Percentiles rank a stretch among this genome's conserved stretches.
Conservation (phyloP, 2,888 invertebrate genomes). For the Archips xylosteana region DNA sequence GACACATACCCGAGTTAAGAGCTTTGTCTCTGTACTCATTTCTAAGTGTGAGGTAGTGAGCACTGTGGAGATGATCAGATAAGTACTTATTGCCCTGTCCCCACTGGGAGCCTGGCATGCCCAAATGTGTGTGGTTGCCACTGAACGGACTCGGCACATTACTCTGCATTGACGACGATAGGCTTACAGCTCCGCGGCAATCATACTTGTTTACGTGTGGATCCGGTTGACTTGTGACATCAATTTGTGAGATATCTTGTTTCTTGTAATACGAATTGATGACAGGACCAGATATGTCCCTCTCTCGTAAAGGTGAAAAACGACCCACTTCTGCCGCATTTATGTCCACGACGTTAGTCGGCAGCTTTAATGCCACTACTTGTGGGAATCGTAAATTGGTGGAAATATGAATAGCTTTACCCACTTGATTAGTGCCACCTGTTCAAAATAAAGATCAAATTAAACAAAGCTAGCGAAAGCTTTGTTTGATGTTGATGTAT, state of each 20-base stretch:
- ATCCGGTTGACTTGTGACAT: conserved; percentile 75
- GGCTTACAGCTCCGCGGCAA: conserved; percentile 87
- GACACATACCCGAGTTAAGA: conserved; percentile 66
- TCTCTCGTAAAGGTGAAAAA: conserved; percentile 87
- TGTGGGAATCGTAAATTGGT: conserved; percentile 81
- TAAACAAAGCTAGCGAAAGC: conserved; percentile 20
- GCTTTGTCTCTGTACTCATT: conserved; percentile 73
- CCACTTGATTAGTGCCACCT: conserved; percentile 58
- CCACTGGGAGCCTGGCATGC: conserved; percentile 91
- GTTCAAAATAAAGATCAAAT: conserved; percentile 47
- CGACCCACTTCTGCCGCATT: conserved; percentile 87
- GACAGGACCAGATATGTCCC: conserved; percentile 88
- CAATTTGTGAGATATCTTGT: conserved; percentile 61
- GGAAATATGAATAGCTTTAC: conserved; percentile 78
- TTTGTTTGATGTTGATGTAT: conserved; percentile 1
- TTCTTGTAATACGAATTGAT: conserved; percentile 78
- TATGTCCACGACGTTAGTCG: conserved; percentile 87
- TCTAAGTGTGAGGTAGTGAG: conserved; percentile 86
- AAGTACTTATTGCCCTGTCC: conserved; percentile 89
- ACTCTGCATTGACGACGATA: conserved; percentile 90
- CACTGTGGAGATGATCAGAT: conserved; percentile 88
- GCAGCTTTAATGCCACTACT: conserved; percentile 83
- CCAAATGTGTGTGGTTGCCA: conserved; percentile 87
- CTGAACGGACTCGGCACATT: conserved; percentile 90
- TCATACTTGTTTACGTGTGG: conserved; percentile 89